These are phyloP conservation scores for Danio choprae DNA, from an alignment of 2,797 vertebrate species.

Conservation along the genomic window DNA sequence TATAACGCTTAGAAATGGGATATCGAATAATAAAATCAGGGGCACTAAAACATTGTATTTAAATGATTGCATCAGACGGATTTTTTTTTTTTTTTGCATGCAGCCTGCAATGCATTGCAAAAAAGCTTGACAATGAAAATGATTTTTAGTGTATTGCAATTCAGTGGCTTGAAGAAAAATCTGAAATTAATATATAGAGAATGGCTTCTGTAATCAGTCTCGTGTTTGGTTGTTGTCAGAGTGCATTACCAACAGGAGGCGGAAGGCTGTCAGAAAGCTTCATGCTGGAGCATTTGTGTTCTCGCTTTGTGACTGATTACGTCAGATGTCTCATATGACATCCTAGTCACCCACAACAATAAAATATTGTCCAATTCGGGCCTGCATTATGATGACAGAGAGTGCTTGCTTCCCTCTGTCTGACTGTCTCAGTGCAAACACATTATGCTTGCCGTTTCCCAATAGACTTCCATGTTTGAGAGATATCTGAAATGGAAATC, in stretches of 20 bases:
- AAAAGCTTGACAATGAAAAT: background rate
- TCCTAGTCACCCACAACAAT: constrained; percentile 40
- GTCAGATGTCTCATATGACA: constrained; percentile 39
- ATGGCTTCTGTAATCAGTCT: constrained; percentile 35
- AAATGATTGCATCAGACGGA: background rate
- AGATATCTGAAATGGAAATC: constrained; percentile 31
- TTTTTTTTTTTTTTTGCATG: too few relatives aligned
- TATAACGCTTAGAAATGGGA: background rate
- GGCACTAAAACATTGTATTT: background rate
- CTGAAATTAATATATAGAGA: constrained; percentile 19
- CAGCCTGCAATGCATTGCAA: background rate
- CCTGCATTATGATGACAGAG: constrained; percentile 38
- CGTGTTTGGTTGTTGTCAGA: constrained; percentile 20
- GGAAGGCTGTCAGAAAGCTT: constrained; percentile 9
- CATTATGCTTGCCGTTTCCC: constrained; percentile 12
- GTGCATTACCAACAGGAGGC: constrained; percentile 8
- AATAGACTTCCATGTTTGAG: constrained; percentile 15
- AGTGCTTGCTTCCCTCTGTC: background rate
- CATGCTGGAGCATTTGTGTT: constrained; percentile 2
- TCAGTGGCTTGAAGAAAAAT: constrained; percentile 27
- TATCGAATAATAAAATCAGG: background rate
- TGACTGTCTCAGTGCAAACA: constrained; percentile 10
- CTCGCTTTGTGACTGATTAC: constrained; percentile 39
- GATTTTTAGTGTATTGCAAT: background rate
- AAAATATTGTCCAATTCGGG: constrained; percentile 42